phyloP scores from a whole-genome alignment of 1,140 invertebrate genomes.

The Drosophila arizonae region DNA sequence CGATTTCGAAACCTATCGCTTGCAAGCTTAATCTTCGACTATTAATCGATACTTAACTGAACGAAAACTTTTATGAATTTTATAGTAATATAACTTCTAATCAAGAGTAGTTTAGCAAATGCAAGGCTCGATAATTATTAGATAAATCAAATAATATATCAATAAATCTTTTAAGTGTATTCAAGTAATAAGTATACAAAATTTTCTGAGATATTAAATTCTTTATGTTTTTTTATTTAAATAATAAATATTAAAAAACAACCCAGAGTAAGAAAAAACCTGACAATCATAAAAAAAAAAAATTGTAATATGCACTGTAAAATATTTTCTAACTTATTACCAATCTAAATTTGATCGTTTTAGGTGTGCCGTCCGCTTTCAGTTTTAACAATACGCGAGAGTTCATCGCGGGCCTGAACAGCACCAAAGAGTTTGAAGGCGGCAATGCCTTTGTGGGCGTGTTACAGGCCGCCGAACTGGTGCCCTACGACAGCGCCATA shows the following conservation, averaged over 20 bases:
- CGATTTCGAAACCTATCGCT: too few relatives aligned
- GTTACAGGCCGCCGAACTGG: constrained; percentile 83
- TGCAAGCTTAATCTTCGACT: too few relatives aligned
- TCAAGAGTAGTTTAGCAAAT: too few relatives aligned
- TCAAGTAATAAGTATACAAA: too few relatives aligned
- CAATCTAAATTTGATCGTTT: neutral
- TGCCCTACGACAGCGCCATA: constrained; percentile 85
- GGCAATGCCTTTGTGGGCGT: constrained; percentile 79
- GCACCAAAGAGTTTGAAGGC: constrained; percentile 72
- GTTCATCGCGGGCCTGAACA: constrained; percentile 80
- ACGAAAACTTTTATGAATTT: too few relatives aligned
- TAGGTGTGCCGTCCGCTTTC: constrained; percentile 75
- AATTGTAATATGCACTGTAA: neutral
- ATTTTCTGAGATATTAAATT: too few relatives aligned
- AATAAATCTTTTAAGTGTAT: too few relatives aligned
- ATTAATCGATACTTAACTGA: too few relatives aligned
- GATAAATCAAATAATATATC: neutral
- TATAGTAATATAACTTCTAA: too few relatives aligned
- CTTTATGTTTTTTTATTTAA: too few relatives aligned
- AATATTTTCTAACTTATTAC: neutral
- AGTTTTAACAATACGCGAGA: constrained; percentile 80
- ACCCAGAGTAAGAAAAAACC: too few relatives aligned
- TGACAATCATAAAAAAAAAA: neutral
- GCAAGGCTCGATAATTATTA: neutral
- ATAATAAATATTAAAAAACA: too few relatives aligned